These are phyloP conservation scores for Hypanus sabinus DNA, from an alignment of 2,113 vertebrate species.

Conservation along the genomic window DNA sequence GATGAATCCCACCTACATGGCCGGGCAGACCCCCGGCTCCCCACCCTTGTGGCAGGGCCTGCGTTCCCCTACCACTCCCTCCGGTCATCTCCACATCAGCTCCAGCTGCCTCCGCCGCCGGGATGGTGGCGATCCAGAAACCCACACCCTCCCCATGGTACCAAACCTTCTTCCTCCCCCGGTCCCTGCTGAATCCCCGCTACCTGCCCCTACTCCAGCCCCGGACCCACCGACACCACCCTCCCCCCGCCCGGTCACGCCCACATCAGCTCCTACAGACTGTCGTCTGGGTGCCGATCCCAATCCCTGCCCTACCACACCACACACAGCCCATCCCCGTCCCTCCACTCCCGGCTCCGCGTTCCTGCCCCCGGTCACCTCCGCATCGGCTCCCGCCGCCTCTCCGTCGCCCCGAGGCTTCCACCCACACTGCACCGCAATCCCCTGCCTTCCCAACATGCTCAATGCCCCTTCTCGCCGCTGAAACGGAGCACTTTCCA, in stretches of 20 bases:
- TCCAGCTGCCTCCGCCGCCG: constrained; percentile 52
- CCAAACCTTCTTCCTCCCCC: constrained; percentile 51
- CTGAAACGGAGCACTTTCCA: not conserved
- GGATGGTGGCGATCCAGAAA: too few species aligned
- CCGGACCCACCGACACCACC: fast-evolving
- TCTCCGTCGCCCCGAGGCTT: too few species aligned
- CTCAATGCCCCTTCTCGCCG: not conserved
- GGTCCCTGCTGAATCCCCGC: constrained; percentile 54
- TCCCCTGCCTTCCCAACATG: not conserved
- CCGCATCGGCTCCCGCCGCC: not conserved
- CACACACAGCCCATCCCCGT: too few species aligned
- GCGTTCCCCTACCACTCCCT: constrained; percentile 50
- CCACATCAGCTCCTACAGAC: fast-evolving
- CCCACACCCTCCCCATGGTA: too few species aligned
- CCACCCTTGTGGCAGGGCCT: too few species aligned
- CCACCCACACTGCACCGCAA: not conserved
- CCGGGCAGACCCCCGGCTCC: too few species aligned
- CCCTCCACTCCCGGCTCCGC: too few species aligned
- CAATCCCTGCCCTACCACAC: too few species aligned
- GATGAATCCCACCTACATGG: too few species aligned
- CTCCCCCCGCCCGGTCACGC: not conserved
- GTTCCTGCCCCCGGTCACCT: fast-evolving
- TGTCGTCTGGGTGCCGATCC: too few species aligned
- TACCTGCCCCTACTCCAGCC: fast-evolving
- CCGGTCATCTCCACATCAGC: constrained; percentile 55